Evolutionary conservation across 2,113 vertebrate species (phyloP).

Genomic region (Tetrax tetrax): DNA sequence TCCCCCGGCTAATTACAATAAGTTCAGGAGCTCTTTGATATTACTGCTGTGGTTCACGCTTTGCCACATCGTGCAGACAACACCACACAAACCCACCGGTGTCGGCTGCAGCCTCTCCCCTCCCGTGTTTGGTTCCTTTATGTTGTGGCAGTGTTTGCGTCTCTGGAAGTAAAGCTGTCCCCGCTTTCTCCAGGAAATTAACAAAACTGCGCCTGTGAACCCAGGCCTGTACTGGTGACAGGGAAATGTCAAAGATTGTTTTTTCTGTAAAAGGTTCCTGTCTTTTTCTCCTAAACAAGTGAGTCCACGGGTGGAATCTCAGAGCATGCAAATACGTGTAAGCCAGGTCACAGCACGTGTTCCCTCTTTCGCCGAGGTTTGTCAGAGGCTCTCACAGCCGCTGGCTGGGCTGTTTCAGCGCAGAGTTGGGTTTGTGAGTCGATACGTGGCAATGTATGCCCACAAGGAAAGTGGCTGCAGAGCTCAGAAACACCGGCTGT

Average conservation of each 20-base stretch:
- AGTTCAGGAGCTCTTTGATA: constrained; percentile 27
- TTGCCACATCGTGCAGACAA: not conserved
- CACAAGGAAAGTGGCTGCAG: not conserved
- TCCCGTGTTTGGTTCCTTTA: not conserved
- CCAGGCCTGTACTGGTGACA: no score
- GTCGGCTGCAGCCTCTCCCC: not conserved
- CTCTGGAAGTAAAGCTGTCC: not conserved
- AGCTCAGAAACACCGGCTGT: not conserved
- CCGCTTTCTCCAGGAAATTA: not conserved
- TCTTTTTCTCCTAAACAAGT: not conserved
- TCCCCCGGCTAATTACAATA: constrained; percentile 37
- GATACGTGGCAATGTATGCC: rapidly evolving
- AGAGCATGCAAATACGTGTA: rapidly evolving
- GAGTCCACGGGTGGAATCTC: not conserved
- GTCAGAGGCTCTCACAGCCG: not conserved
- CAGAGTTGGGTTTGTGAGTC: rapidly evolving
- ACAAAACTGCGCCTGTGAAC: not conserved
- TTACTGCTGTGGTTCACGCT: not conserved
- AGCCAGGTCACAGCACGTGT: not conserved
- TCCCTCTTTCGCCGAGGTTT: not conserved
- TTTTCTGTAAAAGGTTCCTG: not conserved
- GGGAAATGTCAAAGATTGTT: not conserved
- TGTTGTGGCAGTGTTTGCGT: rapidly evolving
- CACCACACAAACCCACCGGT: not conserved
- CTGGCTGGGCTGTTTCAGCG: not conserved